Conservation (phyloP, 2,113 vertebrate species). For the Ginglymostoma cirratum region DNA sequence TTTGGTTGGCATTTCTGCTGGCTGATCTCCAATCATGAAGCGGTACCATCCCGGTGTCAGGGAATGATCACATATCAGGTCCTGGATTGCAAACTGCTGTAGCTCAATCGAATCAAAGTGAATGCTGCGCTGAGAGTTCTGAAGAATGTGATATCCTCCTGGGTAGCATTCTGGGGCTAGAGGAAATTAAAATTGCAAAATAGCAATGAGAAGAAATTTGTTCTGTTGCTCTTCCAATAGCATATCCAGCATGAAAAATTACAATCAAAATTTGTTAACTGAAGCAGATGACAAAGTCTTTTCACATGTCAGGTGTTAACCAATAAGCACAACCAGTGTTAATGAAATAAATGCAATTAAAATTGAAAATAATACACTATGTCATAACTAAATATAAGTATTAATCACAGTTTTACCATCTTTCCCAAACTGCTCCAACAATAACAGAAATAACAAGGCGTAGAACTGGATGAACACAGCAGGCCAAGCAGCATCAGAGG, state of each 20-base stretch:
- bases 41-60: slow-evolving; percentile 58
- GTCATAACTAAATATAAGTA: no score
- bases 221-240: not conserved
- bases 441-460: not conserved
- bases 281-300: not conserved
- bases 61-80: slow-evolving; percentile 63
- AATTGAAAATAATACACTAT: not conserved
- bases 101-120: slow-evolving; percentile 64
- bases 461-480: no score
- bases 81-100: slow-evolving; percentile 62
- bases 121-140: slow-evolving; percentile 51
- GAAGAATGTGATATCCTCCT: slow-evolving; percentile 49
- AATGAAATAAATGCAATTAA: not conserved
- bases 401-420: not conserved
- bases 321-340: not conserved
- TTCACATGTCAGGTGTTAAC: not conserved
- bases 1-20: slow-evolving; percentile 61
- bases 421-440: not conserved
- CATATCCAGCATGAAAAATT: not conserved
- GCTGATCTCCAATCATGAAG: slow-evolving; percentile 57
- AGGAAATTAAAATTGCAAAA: not conserved
- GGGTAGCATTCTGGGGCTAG: slow-evolving; percentile 59
- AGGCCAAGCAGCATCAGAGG: no score
- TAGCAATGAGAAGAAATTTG: not conserved
- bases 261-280: not conserved